Base-by-base conservation (phyloP, 2,797 vertebrate species). In the Diplodus puntazzo region DNA sequence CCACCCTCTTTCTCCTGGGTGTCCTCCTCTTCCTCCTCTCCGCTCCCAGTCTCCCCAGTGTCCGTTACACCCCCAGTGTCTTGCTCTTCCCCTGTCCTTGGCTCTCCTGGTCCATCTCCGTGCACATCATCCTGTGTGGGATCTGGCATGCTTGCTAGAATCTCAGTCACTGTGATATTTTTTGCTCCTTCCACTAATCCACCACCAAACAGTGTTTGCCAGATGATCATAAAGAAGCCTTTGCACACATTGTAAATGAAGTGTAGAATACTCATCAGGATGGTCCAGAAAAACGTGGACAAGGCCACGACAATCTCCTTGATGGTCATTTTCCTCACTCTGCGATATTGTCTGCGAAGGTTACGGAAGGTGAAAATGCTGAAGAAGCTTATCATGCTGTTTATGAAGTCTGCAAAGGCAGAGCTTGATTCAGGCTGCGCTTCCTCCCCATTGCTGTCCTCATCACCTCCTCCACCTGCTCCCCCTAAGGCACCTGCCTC, bases 121-220 rank as follows among this genome's bases (percentile, higher is more conserved):
- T 97, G 97, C 46, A 99, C 98, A 27, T 98, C 97, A 3, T 99
- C 98, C 81, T 98, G 96, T 0, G 98, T 98, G 11, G 98, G 97
- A 85, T 98, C 97, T 0, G 98, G 98, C 97, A 98, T 98, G 90
- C 97, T 97, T 1, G 97, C 97, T 88, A 99, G 79, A 46, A 99
- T 95, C 91, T 98, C 97, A 0, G 97, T 97, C 83, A 99, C 87
- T 0, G 97, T 98, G 87, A 98, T 94, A 52, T 97, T 96, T 84
- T 99, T 97, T 30, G 97, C 97, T 2, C 97, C 97, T 77, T 98
- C 97, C 71, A 98, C 98, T 68, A 98, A 86, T 27, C 97, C 96
- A 0, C 97, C 97, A 0, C 98, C 97, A 18, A 98, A 98, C 5
- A 98, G 91, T 0, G 97, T 96, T 67, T 95, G 94, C 97, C 97